phyloP scores from a whole-genome alignment of 2,797 vertebrate species.

The Rhadinocentrus ornatus region DNA sequence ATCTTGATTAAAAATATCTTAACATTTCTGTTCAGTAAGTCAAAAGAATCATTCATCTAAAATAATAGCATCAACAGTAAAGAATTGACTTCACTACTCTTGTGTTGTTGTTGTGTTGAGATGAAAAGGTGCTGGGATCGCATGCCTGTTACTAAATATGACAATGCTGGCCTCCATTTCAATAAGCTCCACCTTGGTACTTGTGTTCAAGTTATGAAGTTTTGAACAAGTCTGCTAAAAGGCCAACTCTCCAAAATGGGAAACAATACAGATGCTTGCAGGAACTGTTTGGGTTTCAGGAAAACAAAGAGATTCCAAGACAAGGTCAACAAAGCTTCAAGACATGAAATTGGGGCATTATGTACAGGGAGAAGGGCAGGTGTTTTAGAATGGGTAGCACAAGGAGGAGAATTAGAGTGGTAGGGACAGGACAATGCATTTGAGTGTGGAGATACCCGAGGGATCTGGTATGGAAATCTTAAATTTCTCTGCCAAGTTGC shows the following conservation, averaged over 20 bases:
- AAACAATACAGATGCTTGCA: slow-evolving; percentile 9
- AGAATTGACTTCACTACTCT: background rate
- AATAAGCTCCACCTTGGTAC: slow-evolving; percentile 67
- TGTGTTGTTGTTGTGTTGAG: slow-evolving; percentile 29
- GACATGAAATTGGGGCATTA: slow-evolving; percentile 53
- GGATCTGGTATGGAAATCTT: slow-evolving; percentile 78
- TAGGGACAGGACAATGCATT: slow-evolving; percentile 66
- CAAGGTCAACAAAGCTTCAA: slow-evolving; percentile 54
- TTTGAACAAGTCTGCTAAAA: slow-evolving; percentile 43
- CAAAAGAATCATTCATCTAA: slow-evolving; percentile 1
- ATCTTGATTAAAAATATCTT: too few species aligned
- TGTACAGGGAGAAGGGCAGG: slow-evolving; percentile 41
- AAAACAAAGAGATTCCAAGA: slow-evolving; percentile 43
- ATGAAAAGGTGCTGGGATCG: slow-evolving; percentile 64
- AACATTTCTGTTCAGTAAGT: slow-evolving; percentile 6
- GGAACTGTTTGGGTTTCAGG: slow-evolving; percentile 40
- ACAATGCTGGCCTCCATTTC: slow-evolving; percentile 60
- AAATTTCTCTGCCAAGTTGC: slow-evolving; percentile 75
- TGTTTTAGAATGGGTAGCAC: slow-evolving; percentile 22
- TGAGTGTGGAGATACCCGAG: slow-evolving; percentile 69
- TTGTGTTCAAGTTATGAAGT: slow-evolving; percentile 49
- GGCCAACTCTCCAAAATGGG: slow-evolving; percentile 31
- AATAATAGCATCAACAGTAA: background rate
- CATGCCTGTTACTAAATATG: slow-evolving; percentile 45
- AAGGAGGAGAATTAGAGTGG: slow-evolving; percentile 30